Conservation (phyloP, 2,797 vertebrate genomes). For the Takifugu ocellatus region DNA sequence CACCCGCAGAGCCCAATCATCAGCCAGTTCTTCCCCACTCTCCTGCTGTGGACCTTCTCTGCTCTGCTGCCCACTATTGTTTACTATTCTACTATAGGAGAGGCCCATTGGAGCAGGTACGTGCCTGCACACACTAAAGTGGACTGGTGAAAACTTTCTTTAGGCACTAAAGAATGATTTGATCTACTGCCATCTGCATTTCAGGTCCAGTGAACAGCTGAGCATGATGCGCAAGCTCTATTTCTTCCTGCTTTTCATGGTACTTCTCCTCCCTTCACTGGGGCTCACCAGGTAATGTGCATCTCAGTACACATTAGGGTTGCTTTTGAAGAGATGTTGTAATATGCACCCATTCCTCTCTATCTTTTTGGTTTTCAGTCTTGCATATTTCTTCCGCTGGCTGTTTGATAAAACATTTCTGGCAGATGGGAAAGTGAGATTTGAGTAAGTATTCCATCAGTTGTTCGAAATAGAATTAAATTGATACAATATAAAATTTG, state of each 20-base stretch:
- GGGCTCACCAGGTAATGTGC: slow-evolving; percentile 89
- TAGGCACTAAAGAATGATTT: slow-evolving; percentile 3
- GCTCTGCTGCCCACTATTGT: slow-evolving; percentile 89
- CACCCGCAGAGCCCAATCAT: slow-evolving; percentile 82
- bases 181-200: slow-evolving; percentile 18
- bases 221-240: slow-evolving; percentile 95
- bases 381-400: slow-evolving; percentile 92
- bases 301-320: not conserved
- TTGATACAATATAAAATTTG: not conserved
- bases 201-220: slow-evolving; percentile 90
- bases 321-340: not conserved
- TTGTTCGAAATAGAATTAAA: not conserved
- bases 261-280: slow-evolving; percentile 92
- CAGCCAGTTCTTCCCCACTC: slow-evolving; percentile 95
- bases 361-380: slow-evolving; percentile 60
- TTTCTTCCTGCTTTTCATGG: slow-evolving; percentile 96
- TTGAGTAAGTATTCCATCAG: slow-evolving; percentile 85
- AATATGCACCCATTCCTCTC: not conserved
- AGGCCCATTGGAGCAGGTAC: slow-evolving; percentile 95
- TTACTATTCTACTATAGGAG: slow-evolving; percentile 90
- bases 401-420: slow-evolving; percentile 84
- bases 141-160: not conserved
- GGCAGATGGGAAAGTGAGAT: slow-evolving; percentile 70
- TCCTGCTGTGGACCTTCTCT: slow-evolving; percentile 93
- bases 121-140: not conserved